phyloP scores from a whole-genome alignment of 1,140 invertebrate genomes.

The Ganaspis sp. region DNA sequence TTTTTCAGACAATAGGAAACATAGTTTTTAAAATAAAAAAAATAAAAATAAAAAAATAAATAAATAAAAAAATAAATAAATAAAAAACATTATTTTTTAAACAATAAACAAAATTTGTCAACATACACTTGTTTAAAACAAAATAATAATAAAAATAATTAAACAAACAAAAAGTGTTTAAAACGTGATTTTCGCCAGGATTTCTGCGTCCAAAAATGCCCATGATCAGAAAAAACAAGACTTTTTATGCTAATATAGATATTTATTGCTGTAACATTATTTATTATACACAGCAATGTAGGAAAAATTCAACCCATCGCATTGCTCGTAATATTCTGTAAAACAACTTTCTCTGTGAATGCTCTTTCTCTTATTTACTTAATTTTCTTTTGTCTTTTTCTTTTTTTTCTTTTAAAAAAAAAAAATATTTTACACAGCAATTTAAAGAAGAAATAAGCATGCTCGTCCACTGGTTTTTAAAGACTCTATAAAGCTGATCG shows the following conservation, averaged over 20 bases:
- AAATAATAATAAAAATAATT: background rate
- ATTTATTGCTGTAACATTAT: conserved; percentile 76
- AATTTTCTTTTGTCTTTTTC: background rate
- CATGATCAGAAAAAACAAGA: conserved; percentile 68
- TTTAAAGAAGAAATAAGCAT: conserved; percentile 46
- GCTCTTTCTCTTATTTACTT: conserved; percentile 34
- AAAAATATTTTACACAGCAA: conserved; percentile 48
- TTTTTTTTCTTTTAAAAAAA: no score
- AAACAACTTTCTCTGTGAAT: conserved; percentile 41
- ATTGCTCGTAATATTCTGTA: conserved; percentile 49
- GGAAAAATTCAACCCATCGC: conserved; percentile 61
- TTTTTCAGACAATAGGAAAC: no score
- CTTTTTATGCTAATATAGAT: conserved; percentile 73
- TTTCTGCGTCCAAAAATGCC: conserved; percentile 69
- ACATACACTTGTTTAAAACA: no score
- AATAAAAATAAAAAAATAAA: no score
- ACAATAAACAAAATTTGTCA: no score
- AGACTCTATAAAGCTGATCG: conserved; percentile 23
- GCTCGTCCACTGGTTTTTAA: conserved; percentile 39
- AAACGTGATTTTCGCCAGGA: conserved; percentile 38
- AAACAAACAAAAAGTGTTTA: background rate
- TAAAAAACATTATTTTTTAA: no score
- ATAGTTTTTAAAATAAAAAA: no score
- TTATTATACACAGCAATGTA: conserved; percentile 73
- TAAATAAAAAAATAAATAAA: no score